These are phyloP conservation scores for Cydia splendana DNA, from an alignment of 1,140 invertebrate species.

Conservation along the genomic window DNA sequence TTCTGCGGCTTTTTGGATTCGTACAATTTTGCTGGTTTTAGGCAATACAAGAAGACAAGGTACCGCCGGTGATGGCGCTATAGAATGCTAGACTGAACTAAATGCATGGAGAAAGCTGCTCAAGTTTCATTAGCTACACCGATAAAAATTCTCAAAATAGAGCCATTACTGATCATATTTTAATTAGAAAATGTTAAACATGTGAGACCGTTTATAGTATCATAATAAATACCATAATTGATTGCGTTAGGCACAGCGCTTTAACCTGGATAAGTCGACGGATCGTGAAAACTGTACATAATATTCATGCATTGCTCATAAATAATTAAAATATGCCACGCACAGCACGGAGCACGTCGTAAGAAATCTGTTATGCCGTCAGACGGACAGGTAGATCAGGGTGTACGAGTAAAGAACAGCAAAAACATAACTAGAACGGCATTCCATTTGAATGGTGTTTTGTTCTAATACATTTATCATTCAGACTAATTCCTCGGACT, in stretches of 20 bases:
- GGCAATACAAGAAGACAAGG: too few species aligned
- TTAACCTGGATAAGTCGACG: constrained; percentile 4
- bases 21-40: too few species aligned
- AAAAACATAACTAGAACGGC: constrained; percentile 24
- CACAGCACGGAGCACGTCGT: constrained; percentile 8
- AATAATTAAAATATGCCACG: constrained; percentile 27
- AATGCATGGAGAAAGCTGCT: too few species aligned
- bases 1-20: too few species aligned
- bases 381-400: constrained; percentile 19
- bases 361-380: constrained; percentile 22
- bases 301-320: constrained; percentile 18
- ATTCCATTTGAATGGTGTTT: constrained; percentile 11
- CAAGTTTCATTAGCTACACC: too few species aligned
- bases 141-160: too few species aligned
- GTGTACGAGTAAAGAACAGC: constrained; percentile 10
- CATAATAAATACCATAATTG: not conserved
- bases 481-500: not conserved
- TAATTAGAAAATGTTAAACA: not conserved
- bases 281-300: constrained; percentile 11
- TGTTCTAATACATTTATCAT: not conserved
- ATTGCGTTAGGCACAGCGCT: not conserved
- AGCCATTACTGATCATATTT: not conserved
- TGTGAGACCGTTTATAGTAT: not conserved
- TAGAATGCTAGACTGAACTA: too few species aligned
- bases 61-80: too few species aligned